Conservation (phyloP, 37 sponge, comb jelly and placozoan genomes). For the Corticium candelabrum region DNA sequence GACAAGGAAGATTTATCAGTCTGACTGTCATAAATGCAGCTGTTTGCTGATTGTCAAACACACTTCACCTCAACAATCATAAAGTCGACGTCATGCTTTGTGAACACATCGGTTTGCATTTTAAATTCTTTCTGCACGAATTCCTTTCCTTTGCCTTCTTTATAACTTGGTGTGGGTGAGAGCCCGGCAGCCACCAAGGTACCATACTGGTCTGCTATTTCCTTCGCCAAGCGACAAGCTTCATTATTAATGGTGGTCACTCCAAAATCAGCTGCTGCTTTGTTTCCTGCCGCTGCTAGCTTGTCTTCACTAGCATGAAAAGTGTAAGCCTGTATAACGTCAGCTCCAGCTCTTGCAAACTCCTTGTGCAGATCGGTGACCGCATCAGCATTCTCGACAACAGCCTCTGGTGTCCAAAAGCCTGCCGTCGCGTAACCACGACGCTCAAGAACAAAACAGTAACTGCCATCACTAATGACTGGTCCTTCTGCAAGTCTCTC, state of each 20-base stretch:
- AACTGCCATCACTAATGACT: constrained; percentile 13
- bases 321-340: constrained; percentile 10
- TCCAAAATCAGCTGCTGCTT: neutral
- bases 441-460: neutral
- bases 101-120: neutral
- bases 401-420: constrained; percentile 14
- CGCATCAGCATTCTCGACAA: constrained; percentile 17
- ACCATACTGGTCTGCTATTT: neutral
- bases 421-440: constrained; percentile 15
- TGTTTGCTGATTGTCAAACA: neutral
- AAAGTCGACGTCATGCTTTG: constrained; percentile 10
- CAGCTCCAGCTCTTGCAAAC: constrained; percentile 8
- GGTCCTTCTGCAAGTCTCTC: constrained; percentile 12
- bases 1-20: too few relatives aligned
- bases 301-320: constrained; percentile 2
- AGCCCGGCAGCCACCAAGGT: neutral
- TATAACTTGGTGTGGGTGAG: neutral
- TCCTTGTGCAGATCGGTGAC: constrained; percentile 10
- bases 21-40: neutral
- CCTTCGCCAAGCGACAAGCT: neutral
- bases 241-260: neutral
- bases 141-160: neutral
- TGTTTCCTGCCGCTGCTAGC: neutral
- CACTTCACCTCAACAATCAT: constrained; percentile 7
- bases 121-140: neutral